A percentile compares a stretch with the other conserved stretches of the same genome.
These are phyloP conservation scores for Synergus japonicus DNA, from an alignment of 2,888 invertebrate genomes.

Conservation along the genomic window DNA sequence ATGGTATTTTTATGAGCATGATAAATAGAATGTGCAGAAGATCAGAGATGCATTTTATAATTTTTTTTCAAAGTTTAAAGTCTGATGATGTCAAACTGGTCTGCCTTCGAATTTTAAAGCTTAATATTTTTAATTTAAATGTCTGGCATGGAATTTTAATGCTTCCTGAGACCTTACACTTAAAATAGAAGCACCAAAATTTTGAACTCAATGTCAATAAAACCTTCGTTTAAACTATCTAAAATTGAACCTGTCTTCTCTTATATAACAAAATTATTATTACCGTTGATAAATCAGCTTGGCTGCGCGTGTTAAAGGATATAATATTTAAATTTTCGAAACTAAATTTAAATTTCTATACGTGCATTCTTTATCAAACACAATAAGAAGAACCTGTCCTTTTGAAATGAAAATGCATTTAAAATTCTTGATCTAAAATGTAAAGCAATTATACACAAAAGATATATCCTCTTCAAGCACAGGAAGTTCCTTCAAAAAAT, in stretches of 20 bases:
- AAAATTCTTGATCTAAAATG: neutral
- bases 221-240: neutral
- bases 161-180: neutral
- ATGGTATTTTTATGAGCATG: neutral
- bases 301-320: neutral
- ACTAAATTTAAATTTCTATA: neutral
- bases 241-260: neutral
- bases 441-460: neutral
- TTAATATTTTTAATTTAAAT: neutral
- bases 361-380: neutral
- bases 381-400: neutral
- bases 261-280: neutral
- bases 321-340: neutral
- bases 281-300: neutral
- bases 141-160: neutral
- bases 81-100: neutral
- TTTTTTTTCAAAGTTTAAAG: conserved; percentile 9
- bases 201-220: neutral
- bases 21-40: neutral
- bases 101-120: neutral
- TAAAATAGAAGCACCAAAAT: too few species aligned
- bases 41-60: neutral
- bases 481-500: neutral
- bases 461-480: neutral
- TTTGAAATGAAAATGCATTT: neutral